Evolutionary conservation across 1,140 invertebrate genomes (phyloP).

Genomic region (Sitophilus oryzae): DNA sequence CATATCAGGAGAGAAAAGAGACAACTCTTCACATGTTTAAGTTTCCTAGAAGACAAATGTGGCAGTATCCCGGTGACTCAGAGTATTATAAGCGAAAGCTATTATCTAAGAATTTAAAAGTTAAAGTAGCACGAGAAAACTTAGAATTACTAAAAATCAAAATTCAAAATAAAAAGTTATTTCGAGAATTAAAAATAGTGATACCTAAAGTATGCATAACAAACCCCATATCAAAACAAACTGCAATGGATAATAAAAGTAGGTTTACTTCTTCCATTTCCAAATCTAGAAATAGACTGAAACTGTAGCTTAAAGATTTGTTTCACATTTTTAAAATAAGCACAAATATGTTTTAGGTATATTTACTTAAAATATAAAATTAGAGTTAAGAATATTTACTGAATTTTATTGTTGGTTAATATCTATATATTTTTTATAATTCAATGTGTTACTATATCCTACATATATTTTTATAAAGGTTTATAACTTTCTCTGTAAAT

Average conservation of each 20-base stretch:
- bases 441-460: too few species aligned
- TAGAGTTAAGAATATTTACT: too few species aligned
- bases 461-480: too few species aligned
- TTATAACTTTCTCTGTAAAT: too few species aligned
- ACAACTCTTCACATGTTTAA: slow-evolving; percentile 19
- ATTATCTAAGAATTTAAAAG: slow-evolving; percentile 12
- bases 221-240: background rate
- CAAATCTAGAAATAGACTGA: too few species aligned
- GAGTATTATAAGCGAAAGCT: slow-evolving; percentile 3
- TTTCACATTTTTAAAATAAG: too few species aligned
- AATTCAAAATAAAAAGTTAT: background rate
- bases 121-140: slow-evolving; percentile 12
- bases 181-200: background rate
- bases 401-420: too few species aligned
- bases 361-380: too few species aligned
- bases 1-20: slow-evolving; percentile 14
- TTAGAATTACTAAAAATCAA: slow-evolving; percentile 2
- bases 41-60: slow-evolving; percentile 27
- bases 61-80: slow-evolving; percentile 21
- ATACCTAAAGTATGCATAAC: background rate
- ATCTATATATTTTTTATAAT: too few species aligned
- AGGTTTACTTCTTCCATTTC: too few species aligned
- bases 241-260: background rate
- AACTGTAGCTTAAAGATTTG: too few species aligned
- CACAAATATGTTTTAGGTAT: too few species aligned